These are phyloP conservation scores for Cottus gobio DNA, from an alignment of 2,113 vertebrate genomes.

Conservation along the genomic window DNA sequence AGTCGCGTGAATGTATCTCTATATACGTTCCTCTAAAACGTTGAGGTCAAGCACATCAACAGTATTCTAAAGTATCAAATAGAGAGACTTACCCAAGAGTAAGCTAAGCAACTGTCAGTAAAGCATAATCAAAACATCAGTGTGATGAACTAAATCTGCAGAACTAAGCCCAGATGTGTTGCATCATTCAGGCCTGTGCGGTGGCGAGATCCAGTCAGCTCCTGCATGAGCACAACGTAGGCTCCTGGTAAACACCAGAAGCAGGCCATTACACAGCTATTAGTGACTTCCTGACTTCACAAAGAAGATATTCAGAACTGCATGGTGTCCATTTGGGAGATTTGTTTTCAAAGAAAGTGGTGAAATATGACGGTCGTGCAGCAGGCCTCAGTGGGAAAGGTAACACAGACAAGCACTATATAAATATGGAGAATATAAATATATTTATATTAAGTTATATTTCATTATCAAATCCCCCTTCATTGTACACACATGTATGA, in stretches of 20 bases:
- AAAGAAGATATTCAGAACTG: not conserved
- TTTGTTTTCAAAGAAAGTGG: not conserved
- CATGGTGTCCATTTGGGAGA: not conserved
- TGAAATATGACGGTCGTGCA: not conserved
- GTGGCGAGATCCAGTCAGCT: not conserved
- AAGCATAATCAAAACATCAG: slow-evolving; percentile 27
- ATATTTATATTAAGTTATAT: not conserved
- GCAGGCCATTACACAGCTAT: slow-evolving; percentile 11
- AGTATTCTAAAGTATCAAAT: slow-evolving; percentile 3
- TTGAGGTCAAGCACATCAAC: slow-evolving; percentile 30
- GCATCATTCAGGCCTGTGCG: slow-evolving; percentile 16
- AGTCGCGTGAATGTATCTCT: not conserved
- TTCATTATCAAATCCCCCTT: not conserved
- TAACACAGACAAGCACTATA: not conserved
- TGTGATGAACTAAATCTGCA: slow-evolving; percentile 18
- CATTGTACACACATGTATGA: not conserved
- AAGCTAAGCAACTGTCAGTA: slow-evolving; percentile 7
- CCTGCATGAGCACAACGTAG: not conserved
- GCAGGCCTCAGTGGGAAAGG: not conserved
- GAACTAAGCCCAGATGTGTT: slow-evolving; percentile 10
- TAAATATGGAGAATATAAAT: not conserved
- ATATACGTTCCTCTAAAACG: slow-evolving; percentile 4
- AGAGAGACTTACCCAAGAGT: not conserved
- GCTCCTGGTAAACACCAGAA: slow-evolving; percentile 18
- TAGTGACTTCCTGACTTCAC: not conserved